Conservation (phyloP, 2,888 invertebrate species). For the Oscheius sp. region DNA sequence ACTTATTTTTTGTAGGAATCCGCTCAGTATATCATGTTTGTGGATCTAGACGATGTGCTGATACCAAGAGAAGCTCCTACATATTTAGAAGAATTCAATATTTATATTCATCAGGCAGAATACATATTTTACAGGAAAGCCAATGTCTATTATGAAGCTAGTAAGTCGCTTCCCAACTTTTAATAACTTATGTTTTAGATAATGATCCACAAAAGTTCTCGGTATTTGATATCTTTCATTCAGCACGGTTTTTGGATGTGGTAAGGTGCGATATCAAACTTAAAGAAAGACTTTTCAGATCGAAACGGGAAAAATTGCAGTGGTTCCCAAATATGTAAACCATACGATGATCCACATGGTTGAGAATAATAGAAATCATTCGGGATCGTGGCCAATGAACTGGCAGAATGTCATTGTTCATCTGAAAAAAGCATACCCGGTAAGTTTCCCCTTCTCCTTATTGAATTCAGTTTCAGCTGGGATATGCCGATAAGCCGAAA, state of each 20-base stretch:
- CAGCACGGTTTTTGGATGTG: constrained; percentile 33
- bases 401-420: constrained; percentile 19
- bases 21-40: constrained; percentile 45
- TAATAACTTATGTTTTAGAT: too few species aligned
- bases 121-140: constrained; percentile 21
- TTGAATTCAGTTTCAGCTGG: too few species aligned
- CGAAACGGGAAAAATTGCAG: constrained; percentile 54
- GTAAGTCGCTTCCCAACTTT: neutral
- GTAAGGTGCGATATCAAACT: neutral
- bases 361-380: neutral
- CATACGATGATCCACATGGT: constrained; percentile 54
- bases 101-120: neutral
- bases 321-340: constrained; percentile 43
- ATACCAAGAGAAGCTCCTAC: constrained; percentile 49
- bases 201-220: constrained; percentile 34
- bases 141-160: constrained; percentile 9
- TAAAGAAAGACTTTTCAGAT: constrained; percentile 12
- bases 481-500: neutral
- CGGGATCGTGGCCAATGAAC: neutral
- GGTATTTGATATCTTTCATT: constrained; percentile 42
- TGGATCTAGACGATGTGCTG: constrained; percentile 56
- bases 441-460: too few species aligned
- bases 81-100: constrained; percentile 47
- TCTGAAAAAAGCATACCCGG: constrained; percentile 11
- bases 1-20: too few species aligned